A percentile compares a stretch with the other conserved stretches of the same genome.
Evolutionary conservation across 2,113 vertebrate genomes (phyloP).

Genomic region (Piaya cayana): DNA sequence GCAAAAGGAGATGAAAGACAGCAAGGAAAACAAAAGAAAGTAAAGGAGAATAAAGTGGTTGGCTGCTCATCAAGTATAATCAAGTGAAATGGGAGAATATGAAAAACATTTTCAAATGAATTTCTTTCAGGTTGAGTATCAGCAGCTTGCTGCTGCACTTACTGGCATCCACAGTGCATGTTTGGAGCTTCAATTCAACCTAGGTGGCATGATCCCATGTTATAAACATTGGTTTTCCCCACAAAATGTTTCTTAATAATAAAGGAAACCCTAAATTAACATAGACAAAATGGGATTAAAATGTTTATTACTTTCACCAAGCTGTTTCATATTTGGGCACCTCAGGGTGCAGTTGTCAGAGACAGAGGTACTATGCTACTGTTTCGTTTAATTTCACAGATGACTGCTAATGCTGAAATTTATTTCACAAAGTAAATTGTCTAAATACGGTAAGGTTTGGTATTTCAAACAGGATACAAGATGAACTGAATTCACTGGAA

Average conservation of each 20-base stretch:
- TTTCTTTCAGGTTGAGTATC: background rate
- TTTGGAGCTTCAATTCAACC: background rate
- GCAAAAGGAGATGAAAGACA: background rate
- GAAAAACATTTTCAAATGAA: background rate
- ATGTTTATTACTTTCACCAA: background rate
- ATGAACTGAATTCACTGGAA: background rate
- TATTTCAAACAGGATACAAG: conserved; percentile 16
- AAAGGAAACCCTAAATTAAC: background rate
- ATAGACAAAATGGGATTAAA: background rate
- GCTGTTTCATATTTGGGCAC: background rate
- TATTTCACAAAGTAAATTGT: background rate
- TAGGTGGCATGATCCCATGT: background rate
- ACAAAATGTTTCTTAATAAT: background rate
- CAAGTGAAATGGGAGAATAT: background rate
- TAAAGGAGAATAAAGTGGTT: background rate
- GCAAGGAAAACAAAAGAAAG: background rate
- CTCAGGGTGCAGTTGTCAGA: background rate
- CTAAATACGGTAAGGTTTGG: conserved; percentile 7
- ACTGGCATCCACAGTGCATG: background rate
- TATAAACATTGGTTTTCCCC: background rate
- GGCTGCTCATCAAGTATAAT: background rate
- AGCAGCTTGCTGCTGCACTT: background rate
- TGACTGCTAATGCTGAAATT: background rate
- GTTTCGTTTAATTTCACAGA: background rate
- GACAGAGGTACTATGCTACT: background rate